These are phyloP conservation scores for Holacanthella duospinosa DNA, from an alignment of 2,888 invertebrate genomes.

Conservation along the genomic window DNA sequence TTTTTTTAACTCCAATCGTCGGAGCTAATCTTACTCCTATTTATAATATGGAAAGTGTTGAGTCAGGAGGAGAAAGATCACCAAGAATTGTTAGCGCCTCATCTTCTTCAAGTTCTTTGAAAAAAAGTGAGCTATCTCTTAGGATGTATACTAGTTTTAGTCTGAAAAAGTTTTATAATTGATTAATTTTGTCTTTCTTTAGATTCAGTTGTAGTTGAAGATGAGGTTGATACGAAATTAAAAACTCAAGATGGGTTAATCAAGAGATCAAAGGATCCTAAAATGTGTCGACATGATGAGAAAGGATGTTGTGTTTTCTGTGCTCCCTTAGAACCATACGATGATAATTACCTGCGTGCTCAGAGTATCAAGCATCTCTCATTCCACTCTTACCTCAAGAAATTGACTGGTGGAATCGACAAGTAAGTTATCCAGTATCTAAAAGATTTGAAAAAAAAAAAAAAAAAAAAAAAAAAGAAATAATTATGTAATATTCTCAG, in stretches of 20 bases:
- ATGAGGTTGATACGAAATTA: constrained; percentile 26
- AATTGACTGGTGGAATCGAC: constrained; percentile 83
- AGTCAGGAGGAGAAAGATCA: background rate
- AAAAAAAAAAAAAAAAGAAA: too few relatives aligned
- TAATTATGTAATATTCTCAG: too few relatives aligned
- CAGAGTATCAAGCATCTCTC: constrained; percentile 97
- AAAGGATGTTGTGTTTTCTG: constrained; percentile 94
- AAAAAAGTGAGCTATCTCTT: too few relatives aligned
- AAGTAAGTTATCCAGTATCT: constrained; percentile 45
- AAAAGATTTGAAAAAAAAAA: background rate
- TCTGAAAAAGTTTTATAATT: background rate
- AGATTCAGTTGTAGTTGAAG: constrained; percentile 23
- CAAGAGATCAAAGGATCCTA: constrained; percentile 34
- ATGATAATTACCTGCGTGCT: constrained; percentile 81
- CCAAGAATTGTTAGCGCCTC: too few relatives aligned
- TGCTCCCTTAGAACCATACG: constrained; percentile 90
- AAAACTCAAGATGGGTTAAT: constrained; percentile 56
- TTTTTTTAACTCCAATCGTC: constrained; percentile 59
- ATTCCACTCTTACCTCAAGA: constrained; percentile 90
- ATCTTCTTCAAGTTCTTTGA: background rate
- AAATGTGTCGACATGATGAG: constrained; percentile 81
- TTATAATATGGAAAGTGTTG: constrained; percentile 1
- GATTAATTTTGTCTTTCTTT: too few relatives aligned
- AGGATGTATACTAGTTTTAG: background rate
- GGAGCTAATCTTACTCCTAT: constrained; percentile 13